phyloP scores from a whole-genome alignment of 2,113 vertebrate genomes.

The Aegotheles bennettii region DNA sequence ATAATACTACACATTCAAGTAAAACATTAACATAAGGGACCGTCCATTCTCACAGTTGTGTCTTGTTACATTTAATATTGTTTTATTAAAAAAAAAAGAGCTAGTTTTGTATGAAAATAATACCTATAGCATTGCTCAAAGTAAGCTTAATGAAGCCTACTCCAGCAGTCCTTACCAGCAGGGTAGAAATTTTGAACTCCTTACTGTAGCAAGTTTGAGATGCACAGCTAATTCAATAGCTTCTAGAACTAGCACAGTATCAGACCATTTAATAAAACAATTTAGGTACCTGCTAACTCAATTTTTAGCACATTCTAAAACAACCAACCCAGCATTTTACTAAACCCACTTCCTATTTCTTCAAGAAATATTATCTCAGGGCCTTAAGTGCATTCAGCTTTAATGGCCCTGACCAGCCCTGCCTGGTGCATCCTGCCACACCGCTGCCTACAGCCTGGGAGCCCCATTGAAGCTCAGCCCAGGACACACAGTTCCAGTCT shows the following conservation, averaged over 20 bases:
- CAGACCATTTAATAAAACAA: background rate
- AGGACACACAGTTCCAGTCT: rapidly evolving
- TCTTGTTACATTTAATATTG: background rate
- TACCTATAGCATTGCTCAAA: background rate
- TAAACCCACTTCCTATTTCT: background rate
- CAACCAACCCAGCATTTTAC: background rate
- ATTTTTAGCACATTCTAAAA: background rate
- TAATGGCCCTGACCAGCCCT: background rate
- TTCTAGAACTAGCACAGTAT: background rate
- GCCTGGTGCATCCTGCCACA: background rate
- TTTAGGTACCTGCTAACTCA: rapidly evolving
- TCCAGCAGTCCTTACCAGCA: background rate
- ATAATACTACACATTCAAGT: background rate
- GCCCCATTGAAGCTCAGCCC: background rate
- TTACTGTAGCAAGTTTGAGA: background rate
- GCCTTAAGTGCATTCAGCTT: background rate
- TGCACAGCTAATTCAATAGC: background rate
- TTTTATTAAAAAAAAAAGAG: background rate
- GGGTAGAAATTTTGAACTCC: background rate
- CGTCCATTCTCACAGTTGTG: background rate
- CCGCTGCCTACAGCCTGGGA: no score
- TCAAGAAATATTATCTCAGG: rapidly evolving
- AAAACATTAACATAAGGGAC: background rate
- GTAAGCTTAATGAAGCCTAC: background rate
- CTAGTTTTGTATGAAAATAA: background rate